These are phyloP conservation scores for Pristionchus exspectatus DNA, from an alignment of 2,888 invertebrate genomes.

Conservation along the genomic window DNA sequence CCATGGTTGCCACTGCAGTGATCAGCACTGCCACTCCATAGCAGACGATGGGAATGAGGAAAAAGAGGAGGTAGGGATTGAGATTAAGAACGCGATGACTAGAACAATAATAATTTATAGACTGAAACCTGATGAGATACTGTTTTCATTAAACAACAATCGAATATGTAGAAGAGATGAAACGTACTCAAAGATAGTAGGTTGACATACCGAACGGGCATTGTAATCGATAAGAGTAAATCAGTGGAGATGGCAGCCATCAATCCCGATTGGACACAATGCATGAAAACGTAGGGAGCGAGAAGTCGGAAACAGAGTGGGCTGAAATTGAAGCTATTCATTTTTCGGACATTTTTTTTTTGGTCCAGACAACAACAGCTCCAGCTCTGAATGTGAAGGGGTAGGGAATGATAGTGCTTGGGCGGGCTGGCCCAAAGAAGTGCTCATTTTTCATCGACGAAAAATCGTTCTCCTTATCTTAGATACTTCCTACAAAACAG, in stretches of 20 bases:
- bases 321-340: background rate
- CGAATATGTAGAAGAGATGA: background rate
- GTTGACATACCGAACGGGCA: background rate
- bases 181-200: background rate
- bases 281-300: conserved; percentile 51
- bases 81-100: background rate
- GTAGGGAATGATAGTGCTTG: too few relatives aligned
- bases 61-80: background rate
- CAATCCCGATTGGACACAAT: conserved; percentile 39
- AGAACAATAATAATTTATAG: background rate
- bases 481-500: too few relatives aligned
- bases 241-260: conserved; percentile 51
- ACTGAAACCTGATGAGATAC: background rate
- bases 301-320: conserved; percentile 23
- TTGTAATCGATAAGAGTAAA: background rate
- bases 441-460: too few relatives aligned
- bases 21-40: background rate
- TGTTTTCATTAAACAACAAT: background rate
- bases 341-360: too few relatives aligned
- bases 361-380: too few relatives aligned
- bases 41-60: background rate
- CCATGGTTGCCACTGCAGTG: background rate
- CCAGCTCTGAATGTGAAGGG: too few relatives aligned
- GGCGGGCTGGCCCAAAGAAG: too few relatives aligned
- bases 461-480: too few relatives aligned